Conservation (phyloP, 1,140 invertebrate genomes). For the Leptestheria dahalacensis region DNA sequence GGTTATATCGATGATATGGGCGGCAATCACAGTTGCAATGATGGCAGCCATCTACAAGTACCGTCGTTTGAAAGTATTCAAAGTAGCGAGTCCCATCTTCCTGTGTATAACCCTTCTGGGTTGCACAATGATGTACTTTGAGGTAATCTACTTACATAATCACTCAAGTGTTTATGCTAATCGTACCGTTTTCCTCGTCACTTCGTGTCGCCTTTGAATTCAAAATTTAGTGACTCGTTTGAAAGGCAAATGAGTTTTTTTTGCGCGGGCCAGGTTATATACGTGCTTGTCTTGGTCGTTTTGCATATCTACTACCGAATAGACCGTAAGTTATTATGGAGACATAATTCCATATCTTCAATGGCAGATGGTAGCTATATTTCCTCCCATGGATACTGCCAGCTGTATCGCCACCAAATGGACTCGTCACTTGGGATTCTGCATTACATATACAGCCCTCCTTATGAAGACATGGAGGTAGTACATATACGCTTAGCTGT, state of each 20-base stretch:
- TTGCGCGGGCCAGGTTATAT: no score
- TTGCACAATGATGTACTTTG: conserved; percentile 76
- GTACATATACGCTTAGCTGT: no score
- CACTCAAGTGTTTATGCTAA: no score
- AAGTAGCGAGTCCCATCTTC: conserved; percentile 79
- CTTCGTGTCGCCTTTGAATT: no score
- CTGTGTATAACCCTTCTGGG: conserved; percentile 69
- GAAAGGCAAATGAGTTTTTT: no score
- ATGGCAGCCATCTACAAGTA: conserved; percentile 64
- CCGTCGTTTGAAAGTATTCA: conserved; percentile 67
- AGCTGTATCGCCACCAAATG: conserved; percentile 82
- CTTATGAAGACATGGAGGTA: conserved; percentile 87
- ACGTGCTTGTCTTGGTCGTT: no score
- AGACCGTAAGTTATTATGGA: background rate
- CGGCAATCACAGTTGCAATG: conserved; percentile 51
- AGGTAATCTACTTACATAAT: conserved; percentile 41
- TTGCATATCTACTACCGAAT: background rate
- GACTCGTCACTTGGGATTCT: conserved; percentile 79
- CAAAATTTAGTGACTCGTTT: no score
- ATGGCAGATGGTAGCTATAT: conserved; percentile 74
- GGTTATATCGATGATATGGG: conserved; percentile 62
- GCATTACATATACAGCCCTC: conserved; percentile 74
- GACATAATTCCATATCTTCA: no score
- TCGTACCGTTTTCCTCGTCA: no score
- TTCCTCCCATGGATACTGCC: conserved; percentile 60